Evolutionary conservation across 2,888 invertebrate species (phyloP).

Genomic region (Ennomos erosarius): DNA sequence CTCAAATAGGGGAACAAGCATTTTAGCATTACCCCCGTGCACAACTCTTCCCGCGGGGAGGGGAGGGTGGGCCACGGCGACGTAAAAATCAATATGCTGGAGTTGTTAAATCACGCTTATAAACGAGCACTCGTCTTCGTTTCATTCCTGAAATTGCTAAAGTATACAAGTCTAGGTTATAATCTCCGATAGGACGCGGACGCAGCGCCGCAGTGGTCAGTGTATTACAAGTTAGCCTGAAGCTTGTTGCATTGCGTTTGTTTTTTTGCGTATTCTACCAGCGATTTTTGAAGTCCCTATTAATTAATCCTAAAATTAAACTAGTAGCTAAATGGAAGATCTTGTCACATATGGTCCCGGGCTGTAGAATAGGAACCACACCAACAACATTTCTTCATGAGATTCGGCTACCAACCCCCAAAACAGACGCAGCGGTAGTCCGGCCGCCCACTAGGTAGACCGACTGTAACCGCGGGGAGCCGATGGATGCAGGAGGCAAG

Average conservation of each 20-base stretch:
- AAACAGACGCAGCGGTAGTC: too few species aligned
- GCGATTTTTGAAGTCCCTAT: too few species aligned
- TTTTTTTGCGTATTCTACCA: too few species aligned
- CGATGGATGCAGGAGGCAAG: too few species aligned
- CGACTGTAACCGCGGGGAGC: too few species aligned
- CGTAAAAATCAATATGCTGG: constrained; percentile 88
- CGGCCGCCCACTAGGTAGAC: too few species aligned
- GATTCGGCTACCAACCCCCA: too few species aligned
- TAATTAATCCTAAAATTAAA: neutral
- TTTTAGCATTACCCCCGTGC: constrained; percentile 86
- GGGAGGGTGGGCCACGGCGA: constrained; percentile 82
- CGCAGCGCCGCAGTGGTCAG: constrained; percentile 9
- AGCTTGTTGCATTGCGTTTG: neutral
- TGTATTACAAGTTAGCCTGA: constrained; percentile 7
- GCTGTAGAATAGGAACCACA: too few species aligned
- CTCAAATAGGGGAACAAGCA: constrained; percentile 86
- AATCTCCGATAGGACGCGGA: constrained; percentile 30
- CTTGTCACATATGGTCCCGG: too few species aligned
- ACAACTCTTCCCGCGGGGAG: constrained; percentile 84
- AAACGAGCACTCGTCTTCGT: constrained; percentile 86
- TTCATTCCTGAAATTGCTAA: constrained; percentile 81
- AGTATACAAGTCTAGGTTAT: constrained; percentile 66
- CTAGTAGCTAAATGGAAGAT: too few species aligned
- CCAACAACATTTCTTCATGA: too few species aligned
- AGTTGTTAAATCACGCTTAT: constrained; percentile 91